Conservation (phyloP, 2,888 invertebrate species). For the Ceramica pisi region DNA sequence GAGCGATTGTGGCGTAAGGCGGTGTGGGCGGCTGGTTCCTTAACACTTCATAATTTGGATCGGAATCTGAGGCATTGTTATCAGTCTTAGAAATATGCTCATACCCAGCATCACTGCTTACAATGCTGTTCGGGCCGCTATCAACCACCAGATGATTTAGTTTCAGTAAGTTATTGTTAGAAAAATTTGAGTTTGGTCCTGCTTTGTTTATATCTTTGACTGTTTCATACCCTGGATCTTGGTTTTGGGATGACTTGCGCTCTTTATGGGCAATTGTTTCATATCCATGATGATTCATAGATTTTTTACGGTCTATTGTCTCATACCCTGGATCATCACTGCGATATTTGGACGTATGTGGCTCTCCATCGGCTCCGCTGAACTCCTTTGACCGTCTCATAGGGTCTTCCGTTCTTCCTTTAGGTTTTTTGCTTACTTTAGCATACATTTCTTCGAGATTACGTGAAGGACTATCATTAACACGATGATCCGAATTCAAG, state of each 20-base stretch:
- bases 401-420: conserved; percentile 83
- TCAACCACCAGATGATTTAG: conserved; percentile 80
- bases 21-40: conserved; percentile 90
- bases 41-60: conserved; percentile 95
- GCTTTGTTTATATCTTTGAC: conserved; percentile 85
- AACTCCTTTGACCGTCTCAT: conserved; percentile 79
- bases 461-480: conserved; percentile 91
- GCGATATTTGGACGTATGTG: conserved; percentile 77
- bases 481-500: conserved; percentile 81
- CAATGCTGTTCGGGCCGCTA: conserved; percentile 91
- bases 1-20: conserved; percentile 87
- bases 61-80: conserved; percentile 91
- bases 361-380: conserved; percentile 70
- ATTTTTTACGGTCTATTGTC: conserved; percentile 87
- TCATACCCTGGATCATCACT: conserved; percentile 89
- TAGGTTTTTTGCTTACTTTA: conserved; percentile 94
- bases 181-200: conserved; percentile 72
- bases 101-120: conserved; percentile 93
- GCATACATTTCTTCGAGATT: conserved; percentile 97
- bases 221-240: conserved; percentile 93
- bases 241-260: conserved; percentile 83
- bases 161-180: conserved; percentile 81
- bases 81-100: conserved; percentile 91
- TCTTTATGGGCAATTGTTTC: conserved; percentile 90
- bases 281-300: conserved; percentile 91